Evolutionary conservation across 2,113 vertebrate species (phyloP), one percentile per base, ranked within the genome.

Genomic region (Poecile atricapillus): DNA sequence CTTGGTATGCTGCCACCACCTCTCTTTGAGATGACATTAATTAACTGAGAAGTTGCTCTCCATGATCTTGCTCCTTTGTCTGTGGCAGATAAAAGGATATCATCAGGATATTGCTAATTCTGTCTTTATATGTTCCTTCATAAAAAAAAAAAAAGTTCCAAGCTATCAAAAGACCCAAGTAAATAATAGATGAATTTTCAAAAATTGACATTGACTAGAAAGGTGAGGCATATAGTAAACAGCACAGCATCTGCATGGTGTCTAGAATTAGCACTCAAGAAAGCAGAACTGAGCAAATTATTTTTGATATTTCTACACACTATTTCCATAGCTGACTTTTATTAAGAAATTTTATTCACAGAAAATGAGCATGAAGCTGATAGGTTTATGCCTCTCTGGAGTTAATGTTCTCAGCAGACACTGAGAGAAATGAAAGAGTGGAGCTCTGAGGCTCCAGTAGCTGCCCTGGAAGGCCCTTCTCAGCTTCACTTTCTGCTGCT

Each of bases 11-110:
- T 96, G 84, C 70, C 47, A 70, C 77, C 44, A 76, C 17, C 58
- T 91, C 56, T 56, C 64, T 63, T 58, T 74, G 68, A 83, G 73
- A 50, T 91, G 68, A 88, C 52, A 87, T 94, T 92, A 95, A 89
- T 93, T 94, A 94, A 92, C 55, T 70, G 43, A 90, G 90, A 92
- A 93, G 28, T 56, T 87, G 49, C 44, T 70, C 41, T 83, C 64
- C 2, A 0, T 52, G 35, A 81, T 70, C 68, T 75, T 76, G 43
- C 52, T 53, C 28, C 44, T 95, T 86, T 86, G 63, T 85, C 47
- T 58, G n/a, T 87, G 55, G 27, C 59, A 95, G 89, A 90, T 80
- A 69, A 81, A 90, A 78, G 47, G 59, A 44, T 95, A 86, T 41
- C 56, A 86, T 76, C 28, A 67, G 46, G 47, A 93, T 84, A 83